These are phyloP conservation scores for Otolemur crassicaudatus DNA, from an alignment of 2,797 vertebrate species.

Conservation along the genomic window DNA sequence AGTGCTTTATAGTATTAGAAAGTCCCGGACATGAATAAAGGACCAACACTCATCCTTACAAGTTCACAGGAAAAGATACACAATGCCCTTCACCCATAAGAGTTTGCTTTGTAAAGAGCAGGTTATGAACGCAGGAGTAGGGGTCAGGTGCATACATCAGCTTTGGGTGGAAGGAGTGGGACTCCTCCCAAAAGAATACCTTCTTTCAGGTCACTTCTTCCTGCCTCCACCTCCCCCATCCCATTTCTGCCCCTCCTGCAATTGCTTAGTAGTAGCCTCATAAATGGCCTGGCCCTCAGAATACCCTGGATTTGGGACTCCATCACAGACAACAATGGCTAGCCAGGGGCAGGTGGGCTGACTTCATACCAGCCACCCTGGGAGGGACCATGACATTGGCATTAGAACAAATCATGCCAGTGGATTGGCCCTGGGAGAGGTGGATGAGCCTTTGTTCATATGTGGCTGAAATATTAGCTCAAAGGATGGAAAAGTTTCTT, in stretches of 20 bases:
- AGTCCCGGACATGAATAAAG: background rate
- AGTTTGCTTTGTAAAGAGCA: constrained; percentile 19
- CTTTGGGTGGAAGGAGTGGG: background rate
- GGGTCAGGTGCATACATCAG: accelerated
- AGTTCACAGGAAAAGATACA: background rate
- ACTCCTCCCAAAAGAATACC: background rate
- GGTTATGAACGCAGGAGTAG: background rate
- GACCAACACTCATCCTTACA: background rate
- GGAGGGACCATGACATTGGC: background rate
- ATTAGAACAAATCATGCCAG: background rate
- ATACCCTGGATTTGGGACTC: background rate
- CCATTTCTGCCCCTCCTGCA: background rate
- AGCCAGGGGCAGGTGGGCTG: background rate
- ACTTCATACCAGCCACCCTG: accelerated
- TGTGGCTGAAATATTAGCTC: background rate
- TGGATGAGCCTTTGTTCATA: background rate
- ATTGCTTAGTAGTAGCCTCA: background rate
- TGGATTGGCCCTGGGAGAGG: accelerated
- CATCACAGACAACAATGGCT: background rate
- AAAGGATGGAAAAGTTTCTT: background rate
- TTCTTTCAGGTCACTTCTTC: background rate
- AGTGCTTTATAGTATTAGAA: background rate
- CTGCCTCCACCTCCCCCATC: background rate
- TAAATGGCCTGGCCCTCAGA: background rate
- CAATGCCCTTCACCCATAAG: no score